Evolutionary conservation across 2,888 invertebrate species (phyloP), one percentile per base, ranked within the genome.

Genomic region (Gibbula magus): DNA sequence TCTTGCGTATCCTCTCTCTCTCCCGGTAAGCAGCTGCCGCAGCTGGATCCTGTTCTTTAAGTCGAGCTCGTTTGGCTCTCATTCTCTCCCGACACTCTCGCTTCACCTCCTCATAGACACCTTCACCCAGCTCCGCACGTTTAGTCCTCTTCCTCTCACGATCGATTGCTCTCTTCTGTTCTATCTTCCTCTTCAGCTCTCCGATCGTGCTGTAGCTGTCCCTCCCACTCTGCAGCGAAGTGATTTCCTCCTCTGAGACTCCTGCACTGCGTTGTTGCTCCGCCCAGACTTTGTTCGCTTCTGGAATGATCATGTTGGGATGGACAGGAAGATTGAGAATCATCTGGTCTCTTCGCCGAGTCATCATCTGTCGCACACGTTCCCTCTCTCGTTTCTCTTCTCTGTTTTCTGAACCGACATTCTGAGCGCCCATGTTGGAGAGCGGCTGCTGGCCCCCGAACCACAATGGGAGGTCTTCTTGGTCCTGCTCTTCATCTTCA

Each of bases 21-120:
- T 74, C 74, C 22, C 74, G n/a, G 25, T 74, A 39, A n/a, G 51
- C 25, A 22, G 74, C 74, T 74, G 74, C 74, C 20, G 74, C 74
- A 16, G 51, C 74, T 51, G 74, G 74, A 22, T 74, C 74, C 20
- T 29, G 25, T 29, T 74, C 74, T n/a, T 51, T 45, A 16, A 74
- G 74, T 10, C 51, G 74, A 51, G 45, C 51, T 74, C 74, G n/a
- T 25, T 51, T 74, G 10, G n/a, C 45, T 51, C 74, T 39, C 74
- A 74, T 74, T 25, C 51, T 74, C 25, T 74, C 74, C 16, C 74
- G 45, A 51, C 74, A 51, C 18, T 25, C 51, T 51, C 25, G n/a
- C 25, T 74, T 74, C 16, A 74, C 51, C 16, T 51, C 51, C 74
- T 74, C 74, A 25, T 25, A 51, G 7, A 51, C 51, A 3, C n/a